phyloP scores from a whole-genome alignment of 2,113 vertebrate species.

The Lutjanus erythropterus region DNA sequence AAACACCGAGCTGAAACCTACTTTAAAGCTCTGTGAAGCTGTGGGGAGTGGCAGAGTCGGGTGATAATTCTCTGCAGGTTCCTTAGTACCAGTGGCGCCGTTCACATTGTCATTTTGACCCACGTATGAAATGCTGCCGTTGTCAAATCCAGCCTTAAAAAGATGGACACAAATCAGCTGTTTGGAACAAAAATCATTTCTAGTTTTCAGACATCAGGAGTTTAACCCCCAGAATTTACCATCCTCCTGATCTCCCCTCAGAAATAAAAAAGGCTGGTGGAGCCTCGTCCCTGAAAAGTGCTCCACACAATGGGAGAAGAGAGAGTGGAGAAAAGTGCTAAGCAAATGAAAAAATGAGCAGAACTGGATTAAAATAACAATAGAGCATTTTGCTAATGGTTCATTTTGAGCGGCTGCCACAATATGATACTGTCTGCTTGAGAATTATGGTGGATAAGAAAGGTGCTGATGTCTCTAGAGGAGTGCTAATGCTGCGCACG shows the following conservation, averaged over 20 bases:
- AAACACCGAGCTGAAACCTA: not conserved
- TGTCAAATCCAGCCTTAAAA: not conserved
- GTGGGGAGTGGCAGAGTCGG: not conserved
- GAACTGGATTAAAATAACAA: constrained; percentile 69
- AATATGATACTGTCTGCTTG: constrained; percentile 51
- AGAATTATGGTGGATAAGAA: constrained; percentile 54
- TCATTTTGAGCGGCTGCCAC: constrained; percentile 56
- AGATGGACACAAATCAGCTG: not conserved
- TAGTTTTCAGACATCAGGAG: not conserved
- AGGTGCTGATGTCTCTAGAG: constrained; percentile 48
- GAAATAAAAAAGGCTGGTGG: constrained; percentile 21
- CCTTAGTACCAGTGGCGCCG: not conserved
- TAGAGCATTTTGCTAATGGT: constrained; percentile 57
- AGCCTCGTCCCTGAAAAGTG: constrained; percentile 34
- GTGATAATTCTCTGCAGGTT: not conserved
- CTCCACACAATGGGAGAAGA: constrained; percentile 18
- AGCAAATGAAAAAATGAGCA: constrained; percentile 40
- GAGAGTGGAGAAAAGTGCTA: constrained; percentile 36
- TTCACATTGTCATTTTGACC: not conserved
- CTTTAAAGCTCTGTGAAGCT: not conserved
- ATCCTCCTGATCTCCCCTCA: constrained; percentile 3
- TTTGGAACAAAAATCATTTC: not conserved
- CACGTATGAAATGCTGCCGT: not conserved
- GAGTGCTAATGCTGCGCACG: constrained; percentile 18
- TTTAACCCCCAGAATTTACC: constrained; percentile 9